Conservation (phyloP, 1,140 invertebrate genomes). For the Ooceraea biroi region DNA sequence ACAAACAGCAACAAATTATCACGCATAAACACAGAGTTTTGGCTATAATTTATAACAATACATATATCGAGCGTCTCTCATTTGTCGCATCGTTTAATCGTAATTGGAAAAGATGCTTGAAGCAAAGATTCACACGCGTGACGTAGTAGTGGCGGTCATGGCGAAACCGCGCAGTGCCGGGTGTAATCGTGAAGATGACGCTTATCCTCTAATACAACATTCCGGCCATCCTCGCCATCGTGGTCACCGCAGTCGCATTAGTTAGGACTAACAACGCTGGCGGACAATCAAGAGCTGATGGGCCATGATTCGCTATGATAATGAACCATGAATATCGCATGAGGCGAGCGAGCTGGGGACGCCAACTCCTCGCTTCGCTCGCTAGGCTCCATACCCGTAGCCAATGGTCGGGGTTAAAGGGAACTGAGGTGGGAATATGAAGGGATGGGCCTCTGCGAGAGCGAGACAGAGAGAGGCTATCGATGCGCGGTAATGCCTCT, state of each 20-base stretch:
- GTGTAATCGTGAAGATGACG: conserved; percentile 65
- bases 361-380: conserved; percentile 83
- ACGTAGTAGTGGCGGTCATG: neutral
- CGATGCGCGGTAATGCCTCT: conserved; percentile 76
- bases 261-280: conserved; percentile 85
- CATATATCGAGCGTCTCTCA: too few species aligned
- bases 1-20: conserved; percentile 3
- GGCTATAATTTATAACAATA: too few species aligned
- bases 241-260: conserved; percentile 86
- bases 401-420: conserved; percentile 76
- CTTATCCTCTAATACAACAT: conserved; percentile 75
- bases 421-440: conserved; percentile 75
- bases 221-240: conserved; percentile 75
- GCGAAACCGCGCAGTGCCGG: conserved; percentile 16
- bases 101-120: neutral
- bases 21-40: too few species aligned
- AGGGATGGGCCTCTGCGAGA: conserved; percentile 66
- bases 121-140: neutral
- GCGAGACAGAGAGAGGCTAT: conserved; percentile 49
- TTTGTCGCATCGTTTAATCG: neutral
- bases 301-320: conserved; percentile 87
- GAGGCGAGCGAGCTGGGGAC: conserved; percentile 84
- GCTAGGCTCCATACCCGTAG: conserved; percentile 72
- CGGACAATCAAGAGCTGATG: conserved; percentile 87
- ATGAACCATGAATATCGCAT: conserved; percentile 86